These are phyloP conservation scores for Pangasius djambal DNA, from an alignment of 2,797 vertebrate species.

Conservation along the genomic window DNA sequence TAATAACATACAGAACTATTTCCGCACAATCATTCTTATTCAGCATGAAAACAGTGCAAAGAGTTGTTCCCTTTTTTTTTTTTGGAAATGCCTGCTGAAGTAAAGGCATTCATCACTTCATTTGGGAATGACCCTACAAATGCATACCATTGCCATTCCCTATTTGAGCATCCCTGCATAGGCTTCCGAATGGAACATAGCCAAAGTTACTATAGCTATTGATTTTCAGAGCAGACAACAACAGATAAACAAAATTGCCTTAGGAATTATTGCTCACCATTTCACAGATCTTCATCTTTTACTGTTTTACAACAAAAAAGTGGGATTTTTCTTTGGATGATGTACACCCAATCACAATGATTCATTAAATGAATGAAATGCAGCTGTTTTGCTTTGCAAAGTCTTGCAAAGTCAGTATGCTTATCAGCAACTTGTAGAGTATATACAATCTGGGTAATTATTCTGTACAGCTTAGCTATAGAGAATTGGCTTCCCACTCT, in stretches of 20 bases:
- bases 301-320: neutral
- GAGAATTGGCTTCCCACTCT: neutral
- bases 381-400: neutral
- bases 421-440: neutral
- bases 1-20: neutral
- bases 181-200: neutral
- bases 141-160: neutral
- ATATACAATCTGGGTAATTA: neutral
- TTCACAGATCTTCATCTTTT: neutral
- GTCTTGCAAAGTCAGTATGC: neutral
- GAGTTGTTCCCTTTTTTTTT: neutral
- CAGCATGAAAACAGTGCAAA: neutral
- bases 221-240: neutral
- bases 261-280: neutral
- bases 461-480: neutral
- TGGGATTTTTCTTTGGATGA: neutral
- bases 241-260: neutral
- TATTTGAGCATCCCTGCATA: neutral
- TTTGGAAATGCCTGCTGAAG: neutral
- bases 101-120: neutral
- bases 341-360: neutral
- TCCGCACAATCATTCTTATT: neutral
- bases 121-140: neutral
- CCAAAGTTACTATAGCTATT: neutral
- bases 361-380: neutral